Percentiles rank a stretch among this genome's conserved stretches.
Evolutionary conservation across 2,113 vertebrate species (phyloP).

Genomic region (Brachyhypopomus gauderio): DNA sequence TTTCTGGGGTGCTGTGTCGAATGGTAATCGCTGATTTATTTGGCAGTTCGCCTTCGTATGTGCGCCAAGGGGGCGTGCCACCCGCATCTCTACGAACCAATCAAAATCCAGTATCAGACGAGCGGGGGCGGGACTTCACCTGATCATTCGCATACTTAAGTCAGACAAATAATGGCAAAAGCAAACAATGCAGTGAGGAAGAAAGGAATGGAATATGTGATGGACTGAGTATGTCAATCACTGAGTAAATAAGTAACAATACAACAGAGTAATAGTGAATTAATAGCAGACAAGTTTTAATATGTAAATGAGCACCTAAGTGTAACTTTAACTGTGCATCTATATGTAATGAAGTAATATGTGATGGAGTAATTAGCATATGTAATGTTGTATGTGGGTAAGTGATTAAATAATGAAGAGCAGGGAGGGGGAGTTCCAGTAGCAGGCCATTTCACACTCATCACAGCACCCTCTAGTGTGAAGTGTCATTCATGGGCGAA

Average conservation of each 20-base stretch:
- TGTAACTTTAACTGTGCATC: too few species aligned
- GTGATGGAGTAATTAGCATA: neutral
- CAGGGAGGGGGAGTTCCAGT: too few species aligned
- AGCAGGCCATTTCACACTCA: neutral
- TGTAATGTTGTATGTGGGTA: neutral
- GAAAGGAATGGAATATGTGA: neutral
- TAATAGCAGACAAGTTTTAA: too few species aligned
- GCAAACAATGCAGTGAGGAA: neutral
- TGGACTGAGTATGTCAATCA: neutral
- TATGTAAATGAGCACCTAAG: too few species aligned
- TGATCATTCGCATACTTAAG: neutral
- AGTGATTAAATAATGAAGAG: neutral
- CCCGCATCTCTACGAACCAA: neutral
- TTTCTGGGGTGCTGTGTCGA: constrained; percentile 10
- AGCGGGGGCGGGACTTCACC: neutral
- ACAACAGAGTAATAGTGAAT: too few species aligned
- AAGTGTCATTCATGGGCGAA: neutral
- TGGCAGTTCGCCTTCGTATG: constrained; percentile 1
- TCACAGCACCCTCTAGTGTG: constrained; percentile 3
- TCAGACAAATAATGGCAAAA: neutral
- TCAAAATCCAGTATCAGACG: neutral
- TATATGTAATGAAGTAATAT: neutral
- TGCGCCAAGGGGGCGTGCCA: neutral
- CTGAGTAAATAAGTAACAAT: neutral
- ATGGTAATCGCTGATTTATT: constrained; percentile 32